Evolutionary conservation across 1,140 invertebrate species (phyloP).

Genomic region (Diachasma alloeum): DNA sequence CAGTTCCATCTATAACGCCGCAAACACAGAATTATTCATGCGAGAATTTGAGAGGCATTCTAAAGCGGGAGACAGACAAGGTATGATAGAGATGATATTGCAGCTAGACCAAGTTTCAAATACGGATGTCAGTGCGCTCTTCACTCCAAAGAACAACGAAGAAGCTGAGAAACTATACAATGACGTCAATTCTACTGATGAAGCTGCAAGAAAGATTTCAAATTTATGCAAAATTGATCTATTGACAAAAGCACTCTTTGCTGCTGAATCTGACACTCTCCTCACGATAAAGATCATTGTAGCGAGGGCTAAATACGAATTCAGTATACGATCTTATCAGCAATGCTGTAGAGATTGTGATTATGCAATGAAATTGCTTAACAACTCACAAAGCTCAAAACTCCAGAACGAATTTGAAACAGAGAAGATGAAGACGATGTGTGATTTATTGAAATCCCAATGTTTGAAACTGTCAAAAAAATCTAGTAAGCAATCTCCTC

Average conservation of each 20-base stretch:
- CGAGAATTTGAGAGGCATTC: slow-evolving; percentile 43
- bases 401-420: slow-evolving; percentile 28
- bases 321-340: slow-evolving; percentile 34
- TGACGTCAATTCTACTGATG: background rate
- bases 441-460: slow-evolving; percentile 42
- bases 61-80: slow-evolving; percentile 40
- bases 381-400: background rate
- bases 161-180: slow-evolving; percentile 39
- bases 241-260: slow-evolving; percentile 49
- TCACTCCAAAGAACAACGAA: slow-evolving; percentile 45
- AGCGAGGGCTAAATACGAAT: slow-evolving; percentile 41
- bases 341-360: slow-evolving; percentile 48
- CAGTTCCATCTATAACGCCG: background rate
- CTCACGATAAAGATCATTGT: slow-evolving; percentile 44
- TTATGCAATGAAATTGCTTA: slow-evolving; percentile 37
- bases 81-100: slow-evolving; percentile 50
- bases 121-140: slow-evolving; percentile 39
- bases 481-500: slow-evolving; percentile 17
- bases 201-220: slow-evolving; percentile 5
- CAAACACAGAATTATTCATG: slow-evolving; percentile 19
- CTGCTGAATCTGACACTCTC: slow-evolving; percentile 31
- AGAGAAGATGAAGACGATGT: slow-evolving; percentile 44
- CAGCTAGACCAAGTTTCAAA: slow-evolving; percentile 38
- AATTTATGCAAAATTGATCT: slow-evolving; percentile 21
- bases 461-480: slow-evolving; percentile 34